Conservation (phyloP, 2,113 vertebrate genomes). For the Atrichornis clamosus region DNA sequence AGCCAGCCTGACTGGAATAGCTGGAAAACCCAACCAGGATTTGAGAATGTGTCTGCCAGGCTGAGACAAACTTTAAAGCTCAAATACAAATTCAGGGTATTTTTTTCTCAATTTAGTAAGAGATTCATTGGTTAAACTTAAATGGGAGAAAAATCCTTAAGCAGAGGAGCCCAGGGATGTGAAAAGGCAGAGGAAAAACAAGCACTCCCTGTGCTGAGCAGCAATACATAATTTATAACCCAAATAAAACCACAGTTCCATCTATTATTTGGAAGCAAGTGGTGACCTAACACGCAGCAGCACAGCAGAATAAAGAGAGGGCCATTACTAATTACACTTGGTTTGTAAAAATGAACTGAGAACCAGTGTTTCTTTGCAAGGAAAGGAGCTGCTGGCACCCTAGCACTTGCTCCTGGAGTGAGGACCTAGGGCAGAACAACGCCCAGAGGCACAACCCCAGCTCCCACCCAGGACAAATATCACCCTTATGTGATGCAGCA, state of each 20-base stretch:
- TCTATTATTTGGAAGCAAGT: neutral
- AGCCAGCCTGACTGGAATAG: neutral
- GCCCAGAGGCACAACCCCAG: neutral
- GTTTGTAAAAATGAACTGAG: neutral
- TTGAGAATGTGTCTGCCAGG: rapidly evolving
- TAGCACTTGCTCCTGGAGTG: rapidly evolving
- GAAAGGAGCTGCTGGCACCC: neutral
- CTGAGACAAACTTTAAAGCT: neutral
- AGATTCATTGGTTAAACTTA: neutral
- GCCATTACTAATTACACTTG: neutral
- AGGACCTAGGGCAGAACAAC: neutral
- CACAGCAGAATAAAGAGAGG: neutral
- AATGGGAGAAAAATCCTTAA: neutral
- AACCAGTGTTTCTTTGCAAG: neutral
- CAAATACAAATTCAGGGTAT: neutral
- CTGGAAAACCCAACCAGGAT: neutral
- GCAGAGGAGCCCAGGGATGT: neutral
- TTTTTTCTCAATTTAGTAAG: neutral
- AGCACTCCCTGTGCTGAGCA: neutral
- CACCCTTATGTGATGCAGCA: rapidly evolving
- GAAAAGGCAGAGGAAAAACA: neutral
- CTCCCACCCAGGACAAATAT: neutral
- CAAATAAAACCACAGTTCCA: neutral
- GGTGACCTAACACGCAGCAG: neutral
- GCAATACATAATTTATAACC: neutral